Conservation (phyloP, 2,113 vertebrate species). For the Phyllostomus discolor region DNA sequence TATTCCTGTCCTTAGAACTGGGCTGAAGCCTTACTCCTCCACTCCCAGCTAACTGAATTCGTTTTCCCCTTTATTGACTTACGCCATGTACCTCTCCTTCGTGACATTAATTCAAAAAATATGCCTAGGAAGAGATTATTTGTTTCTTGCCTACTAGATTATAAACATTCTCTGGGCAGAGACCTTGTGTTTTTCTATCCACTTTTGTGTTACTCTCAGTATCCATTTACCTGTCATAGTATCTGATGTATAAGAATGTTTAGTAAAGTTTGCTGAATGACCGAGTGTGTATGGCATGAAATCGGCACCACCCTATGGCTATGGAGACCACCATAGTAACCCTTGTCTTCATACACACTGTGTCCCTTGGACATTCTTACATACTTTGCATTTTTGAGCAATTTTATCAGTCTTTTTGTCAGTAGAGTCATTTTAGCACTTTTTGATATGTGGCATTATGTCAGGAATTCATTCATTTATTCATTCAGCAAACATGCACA, state of each 20-base stretch:
- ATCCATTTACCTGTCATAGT: background rate
- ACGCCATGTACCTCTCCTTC: background rate
- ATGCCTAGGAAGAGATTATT: background rate
- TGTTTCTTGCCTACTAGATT: background rate
- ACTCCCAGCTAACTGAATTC: background rate
- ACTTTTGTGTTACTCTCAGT: background rate
- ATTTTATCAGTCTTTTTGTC: background rate
- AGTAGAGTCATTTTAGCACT: background rate
- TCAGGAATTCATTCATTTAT: background rate
- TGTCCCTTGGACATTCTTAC: background rate
- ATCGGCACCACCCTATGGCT: background rate
- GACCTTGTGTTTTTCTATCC: background rate
- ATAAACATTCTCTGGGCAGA: background rate
- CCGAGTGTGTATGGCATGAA: background rate
- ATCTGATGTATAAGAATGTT: background rate
- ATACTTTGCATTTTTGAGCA: background rate
- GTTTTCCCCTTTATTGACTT: background rate
- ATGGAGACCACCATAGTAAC: background rate
- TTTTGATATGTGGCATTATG: background rate
- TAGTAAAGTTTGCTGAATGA: background rate
- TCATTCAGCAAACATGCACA: background rate
- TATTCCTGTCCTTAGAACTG: background rate
- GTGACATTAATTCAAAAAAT: background rate
- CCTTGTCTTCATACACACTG: background rate
- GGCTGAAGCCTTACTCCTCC: background rate